Conservation (phyloP, 2,113 vertebrate species). For the Crotophaga sulcirostris region DNA sequence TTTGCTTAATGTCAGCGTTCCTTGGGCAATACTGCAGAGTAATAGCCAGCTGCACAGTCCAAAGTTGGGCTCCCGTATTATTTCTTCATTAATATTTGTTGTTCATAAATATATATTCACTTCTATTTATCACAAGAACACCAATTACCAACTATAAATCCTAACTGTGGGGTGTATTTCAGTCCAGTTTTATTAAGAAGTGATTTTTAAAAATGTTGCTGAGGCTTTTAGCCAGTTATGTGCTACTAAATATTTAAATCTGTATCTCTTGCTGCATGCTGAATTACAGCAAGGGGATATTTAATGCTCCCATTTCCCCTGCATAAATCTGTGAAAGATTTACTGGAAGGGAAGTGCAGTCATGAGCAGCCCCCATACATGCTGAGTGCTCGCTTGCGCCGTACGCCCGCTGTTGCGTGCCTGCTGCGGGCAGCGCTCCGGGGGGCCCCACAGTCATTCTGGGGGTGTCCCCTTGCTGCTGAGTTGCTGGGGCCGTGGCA, state of each 20-base stretch:
- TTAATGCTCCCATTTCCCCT: slow-evolving; percentile 56
- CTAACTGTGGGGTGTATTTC: slow-evolving; percentile 45
- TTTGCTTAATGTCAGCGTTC: neutral
- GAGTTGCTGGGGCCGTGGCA: rapidly evolving
- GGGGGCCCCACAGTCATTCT: rapidly evolving
- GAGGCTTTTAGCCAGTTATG: slow-evolving; percentile 67
- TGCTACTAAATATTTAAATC: slow-evolving; percentile 76
- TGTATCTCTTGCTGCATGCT: slow-evolving; percentile 66
- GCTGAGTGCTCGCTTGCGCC: neutral
- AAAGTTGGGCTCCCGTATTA: neutral
- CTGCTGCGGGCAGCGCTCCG: rapidly evolving
- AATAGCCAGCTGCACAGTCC: neutral
- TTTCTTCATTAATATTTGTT: slow-evolving; percentile 39
- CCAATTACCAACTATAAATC: slow-evolving; percentile 14
- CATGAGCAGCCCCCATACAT: neutral
- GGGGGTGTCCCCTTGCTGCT: rapidly evolving
- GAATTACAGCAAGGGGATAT: slow-evolving; percentile 69
- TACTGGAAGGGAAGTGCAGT: slow-evolving; percentile 7
- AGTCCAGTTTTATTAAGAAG: slow-evolving; percentile 51
- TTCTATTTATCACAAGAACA: slow-evolving; percentile 36
- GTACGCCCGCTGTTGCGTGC: rapidly evolving
- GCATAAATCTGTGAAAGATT: slow-evolving; percentile 45
- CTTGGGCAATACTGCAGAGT: neutral
- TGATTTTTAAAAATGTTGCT: slow-evolving; percentile 60
- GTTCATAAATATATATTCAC: neutral